Base-by-base conservation (phyloP, 2,113 vertebrate genomes). In the Oryzias curvinotus region DNA sequence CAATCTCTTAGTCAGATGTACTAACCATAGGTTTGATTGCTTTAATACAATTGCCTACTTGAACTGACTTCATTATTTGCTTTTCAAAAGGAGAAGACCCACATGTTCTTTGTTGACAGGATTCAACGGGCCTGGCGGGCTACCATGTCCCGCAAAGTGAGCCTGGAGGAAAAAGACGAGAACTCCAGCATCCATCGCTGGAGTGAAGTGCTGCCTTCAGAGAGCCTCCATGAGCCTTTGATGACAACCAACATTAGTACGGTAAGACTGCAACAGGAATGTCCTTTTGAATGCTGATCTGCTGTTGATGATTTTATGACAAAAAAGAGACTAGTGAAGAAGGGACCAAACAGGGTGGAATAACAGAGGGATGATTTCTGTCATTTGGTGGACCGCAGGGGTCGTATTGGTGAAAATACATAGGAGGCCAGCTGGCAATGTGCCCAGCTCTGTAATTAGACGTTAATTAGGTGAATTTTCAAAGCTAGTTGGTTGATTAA, bases 401-500 rank as follows among this genome's bases (percentile, higher is more conserved):
- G 85, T 86, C 58, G 65, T 53, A 69, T 65, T 65, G 58, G 72
- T 64, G 63, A 63, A 68, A 80, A 74, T 72, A 56, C 63, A 65
- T 58, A 43, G 49, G 68, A 74, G 75, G 82, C 77, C 84, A 80
- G 70, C 85, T 88, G 89, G 89, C 86, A 23, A 16, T 0, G 51
- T 75, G 89, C 89, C 89, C 78, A 52, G 84, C 60, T 75, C 77
- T 72, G 80, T 85, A 89, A 90, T 90, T 87, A 87, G 69, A 67
- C 15, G 47, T 86, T 90, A 90, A 90, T 90, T 89, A 87, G 82
- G 74, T 80, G 82, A 52, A 87, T 90, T 86, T 90, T 85, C 87
- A 77, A 81, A 85, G 85, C 77, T 83, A 74, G 84, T 87, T 88
- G 89, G 89, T 90, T 89, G 89, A 90, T 90, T 89, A 90, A 90